Percentiles rank a stretch among this genome's conserved stretches.
Evolutionary conservation across 37 sponge, comb jelly and placozoan species (phyloP).

Genomic region (Bolinopsis microptera): DNA sequence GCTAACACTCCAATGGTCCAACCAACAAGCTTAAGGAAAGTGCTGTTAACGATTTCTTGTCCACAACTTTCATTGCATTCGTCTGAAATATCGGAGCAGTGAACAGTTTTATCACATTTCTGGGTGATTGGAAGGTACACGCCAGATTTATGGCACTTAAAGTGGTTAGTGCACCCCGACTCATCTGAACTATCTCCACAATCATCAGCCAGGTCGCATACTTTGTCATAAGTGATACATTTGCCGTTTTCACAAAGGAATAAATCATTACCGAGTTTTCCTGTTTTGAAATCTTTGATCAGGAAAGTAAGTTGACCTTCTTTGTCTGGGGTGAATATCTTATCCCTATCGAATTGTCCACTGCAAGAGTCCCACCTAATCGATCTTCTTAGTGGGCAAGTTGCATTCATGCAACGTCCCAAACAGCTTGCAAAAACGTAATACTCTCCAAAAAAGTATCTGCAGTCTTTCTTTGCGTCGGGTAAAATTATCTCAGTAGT

Average conservation of each 20-base stretch:
- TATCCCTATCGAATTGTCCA: too few relatives aligned
- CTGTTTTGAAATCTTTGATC: background rate
- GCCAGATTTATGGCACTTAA: background rate
- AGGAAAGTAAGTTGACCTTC: background rate
- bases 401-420: background rate
- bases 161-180: background rate
- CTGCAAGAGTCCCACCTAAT: background rate
- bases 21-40: background rate
- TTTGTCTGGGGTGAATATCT: background rate
- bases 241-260: background rate
- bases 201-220: too few relatives aligned
- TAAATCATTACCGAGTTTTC: background rate
- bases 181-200: constrained; percentile 22
- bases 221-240: too few relatives aligned
- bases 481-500: background rate
- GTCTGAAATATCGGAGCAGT: background rate
- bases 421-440: background rate
- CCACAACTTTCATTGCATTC: background rate
- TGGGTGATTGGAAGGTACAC: background rate
- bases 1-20: background rate
- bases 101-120: background rate
- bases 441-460: background rate
- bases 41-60: background rate
- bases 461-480: background rate
- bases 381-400: background rate